Evolutionary conservation across 2,888 invertebrate genomes (phyloP), one percentile per base, ranked within the genome.

Genomic region (Eupithecia insigniata): DNA sequence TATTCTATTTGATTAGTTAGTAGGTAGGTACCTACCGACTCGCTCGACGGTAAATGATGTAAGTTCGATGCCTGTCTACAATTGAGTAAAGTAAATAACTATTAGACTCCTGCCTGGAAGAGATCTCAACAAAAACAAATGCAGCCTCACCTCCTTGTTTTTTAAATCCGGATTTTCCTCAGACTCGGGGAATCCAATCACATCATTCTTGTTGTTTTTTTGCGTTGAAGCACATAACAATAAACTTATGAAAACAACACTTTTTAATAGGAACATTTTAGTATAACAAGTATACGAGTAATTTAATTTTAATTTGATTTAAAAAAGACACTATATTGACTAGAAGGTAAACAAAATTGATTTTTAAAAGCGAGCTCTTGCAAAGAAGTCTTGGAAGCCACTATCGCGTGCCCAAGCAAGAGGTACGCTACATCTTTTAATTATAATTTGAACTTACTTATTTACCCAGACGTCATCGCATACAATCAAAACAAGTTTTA

Each of bases 111-210:
- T 51, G 22, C 22, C 46, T 22, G 10, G 22, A 3, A 28, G 28
- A 16, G 16, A 16, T 28, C 30, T 18, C 10, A 18, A 60, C 18
- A 58, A 58, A 58, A 60, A 18, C 18, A 30, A 18, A 60, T 18
- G 8, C 14, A 18, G 5, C 36, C 69, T 70, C 32, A 93, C 93
- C 76, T 92, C 88, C 86, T 90, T 91, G 79, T 93, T 93, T 76
- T 83, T 84, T 76, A 85, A 70, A 70, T 81, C 84, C 0, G 81
- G 78, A 76, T 92, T 87, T 82, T 92, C 93, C 79, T 93, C 93
- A 7, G 78, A 58, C 80, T 93, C 93, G 26, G 93, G 93, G 84
- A 92, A 93, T 76, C 92, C 92, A 75, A 93, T 91, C 18, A 84
- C 82, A 77, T 85, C 88, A 74, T 81, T 83, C 51, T 79, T 81